Conservation (phyloP, 2,113 vertebrate species). For the Tachycineta bicolor region DNA sequence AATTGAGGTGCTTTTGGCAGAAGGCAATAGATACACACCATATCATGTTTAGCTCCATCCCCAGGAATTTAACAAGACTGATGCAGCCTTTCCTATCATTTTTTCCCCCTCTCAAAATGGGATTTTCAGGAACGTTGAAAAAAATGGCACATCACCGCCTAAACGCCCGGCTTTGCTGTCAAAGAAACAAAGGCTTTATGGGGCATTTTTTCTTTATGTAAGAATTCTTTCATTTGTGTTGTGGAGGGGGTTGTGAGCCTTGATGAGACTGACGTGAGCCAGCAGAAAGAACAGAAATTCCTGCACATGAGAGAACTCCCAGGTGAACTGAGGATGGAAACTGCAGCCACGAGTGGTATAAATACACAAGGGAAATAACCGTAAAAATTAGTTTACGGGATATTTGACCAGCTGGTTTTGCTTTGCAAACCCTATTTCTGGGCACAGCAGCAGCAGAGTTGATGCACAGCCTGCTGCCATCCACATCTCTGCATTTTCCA, state of each 20-base stretch:
- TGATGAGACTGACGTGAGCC: background rate
- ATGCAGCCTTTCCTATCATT: background rate
- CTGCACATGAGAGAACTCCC: background rate
- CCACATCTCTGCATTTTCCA: background rate
- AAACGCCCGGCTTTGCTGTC: background rate
- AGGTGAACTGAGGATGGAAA: background rate
- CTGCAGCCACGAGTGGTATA: background rate
- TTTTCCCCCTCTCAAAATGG: background rate
- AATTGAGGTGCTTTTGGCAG: slow-evolving; percentile 57
- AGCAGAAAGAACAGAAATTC: slow-evolving; percentile 1
- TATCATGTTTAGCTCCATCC: slow-evolving; percentile 37
- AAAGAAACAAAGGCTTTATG: background rate
- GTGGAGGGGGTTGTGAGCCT: background rate
- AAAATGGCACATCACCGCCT: background rate
- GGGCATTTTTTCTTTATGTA: background rate
- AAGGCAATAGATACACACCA: slow-evolving; percentile 53
- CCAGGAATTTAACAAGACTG: slow-evolving; percentile 54
- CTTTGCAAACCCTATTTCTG: background rate
- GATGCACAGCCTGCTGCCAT: background rate
- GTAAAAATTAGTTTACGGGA: background rate
- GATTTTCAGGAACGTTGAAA: background rate
- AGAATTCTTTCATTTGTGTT: background rate
- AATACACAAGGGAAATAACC: background rate
- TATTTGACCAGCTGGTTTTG: background rate
- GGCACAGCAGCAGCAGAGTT: background rate